These are phyloP conservation scores for Chaetodon trifasciatus DNA, from an alignment of 2,797 vertebrate species.

Conservation along the genomic window DNA sequence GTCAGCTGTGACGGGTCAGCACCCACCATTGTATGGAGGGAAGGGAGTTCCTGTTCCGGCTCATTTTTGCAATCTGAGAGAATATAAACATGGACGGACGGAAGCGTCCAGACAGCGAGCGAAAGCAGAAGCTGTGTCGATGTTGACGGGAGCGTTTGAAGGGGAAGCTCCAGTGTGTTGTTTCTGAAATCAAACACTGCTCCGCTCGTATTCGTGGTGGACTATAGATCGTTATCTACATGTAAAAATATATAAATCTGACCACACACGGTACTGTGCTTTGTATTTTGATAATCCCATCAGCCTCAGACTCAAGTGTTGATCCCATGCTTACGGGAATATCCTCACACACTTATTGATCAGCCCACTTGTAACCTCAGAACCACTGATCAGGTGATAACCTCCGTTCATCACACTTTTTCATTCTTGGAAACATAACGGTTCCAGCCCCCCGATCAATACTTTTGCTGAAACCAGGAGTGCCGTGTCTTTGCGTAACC, in stretches of 20 bases:
- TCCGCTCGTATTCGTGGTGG: conserved; percentile 12
- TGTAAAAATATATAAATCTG: conserved; percentile 1
- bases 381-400: conserved; percentile 45
- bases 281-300: neutral
- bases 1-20: conserved; percentile 78
- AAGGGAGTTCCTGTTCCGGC: conserved; percentile 73
- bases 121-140: conserved; percentile 51
- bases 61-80: conserved; percentile 72
- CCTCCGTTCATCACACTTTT: conserved; percentile 22
- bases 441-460: conserved; percentile 53
- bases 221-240: conserved; percentile 20
- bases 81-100: conserved; percentile 68
- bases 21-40: conserved; percentile 70
- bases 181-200: conserved; percentile 54
- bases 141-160: conserved; percentile 34
- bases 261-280: neutral
- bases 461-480: conserved; percentile 67
- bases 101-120: conserved; percentile 60
- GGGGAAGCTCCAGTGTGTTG: conserved; percentile 27
- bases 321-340: conserved; percentile 5
- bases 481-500: conserved; percentile 66
- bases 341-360: conserved; percentile 31
- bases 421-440: conserved; percentile 68
- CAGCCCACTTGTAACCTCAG: conserved; percentile 29
- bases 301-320: neutral